Evolutionary conservation across 2,888 invertebrate species (phyloP), one percentile per base, ranked within the genome.

Genomic region (Drosophila picticornis): DNA sequence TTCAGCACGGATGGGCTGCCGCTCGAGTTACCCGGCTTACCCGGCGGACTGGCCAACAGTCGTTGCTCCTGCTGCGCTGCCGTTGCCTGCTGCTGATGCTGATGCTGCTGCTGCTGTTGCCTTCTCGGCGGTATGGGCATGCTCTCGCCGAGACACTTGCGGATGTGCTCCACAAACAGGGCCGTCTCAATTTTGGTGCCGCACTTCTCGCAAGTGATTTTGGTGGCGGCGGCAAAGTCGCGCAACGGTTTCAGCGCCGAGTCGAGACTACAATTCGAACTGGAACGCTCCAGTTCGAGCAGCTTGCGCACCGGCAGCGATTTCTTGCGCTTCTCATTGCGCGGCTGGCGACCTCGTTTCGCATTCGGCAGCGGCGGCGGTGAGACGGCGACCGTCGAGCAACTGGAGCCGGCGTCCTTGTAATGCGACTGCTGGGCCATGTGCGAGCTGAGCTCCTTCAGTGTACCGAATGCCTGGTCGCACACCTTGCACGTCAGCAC

Each of bases 351-450:
- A 80, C 97, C 94, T 59, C 97, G 95, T 9, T 87, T 88, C 7
- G 65, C 34, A 80, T 53, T n/a, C 7, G 0, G 34, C 48, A 25
- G 60, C 1, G 62, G 62, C 4, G 11, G 66, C 22, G 65, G 25
- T 9, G 84, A 53, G 0, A 77, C 78, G 22, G 57, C 1, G 77
- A 71, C 9, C 72, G 81, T 1, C 78, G 89, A 70, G 0, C 81
- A 59, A n/a, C 50, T 27, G 74, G 62, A 80, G 7, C 76, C 57
- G 31, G 70, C 95, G 92, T 98, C 98, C 94, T 98, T 99, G 93
- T 99, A 99, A 93, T 99, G 99, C 13, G 98, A 97, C 93, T 98
- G 98, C 93, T 98, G 98, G 66, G 98, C 97, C 98, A 99, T 99
- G 94, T 99, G 99, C 93, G 97, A 98, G 93, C 98, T 98, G 56